Evolutionary conservation across 2,888 invertebrate genomes (phyloP).

Genomic region (Hololepta plana): DNA sequence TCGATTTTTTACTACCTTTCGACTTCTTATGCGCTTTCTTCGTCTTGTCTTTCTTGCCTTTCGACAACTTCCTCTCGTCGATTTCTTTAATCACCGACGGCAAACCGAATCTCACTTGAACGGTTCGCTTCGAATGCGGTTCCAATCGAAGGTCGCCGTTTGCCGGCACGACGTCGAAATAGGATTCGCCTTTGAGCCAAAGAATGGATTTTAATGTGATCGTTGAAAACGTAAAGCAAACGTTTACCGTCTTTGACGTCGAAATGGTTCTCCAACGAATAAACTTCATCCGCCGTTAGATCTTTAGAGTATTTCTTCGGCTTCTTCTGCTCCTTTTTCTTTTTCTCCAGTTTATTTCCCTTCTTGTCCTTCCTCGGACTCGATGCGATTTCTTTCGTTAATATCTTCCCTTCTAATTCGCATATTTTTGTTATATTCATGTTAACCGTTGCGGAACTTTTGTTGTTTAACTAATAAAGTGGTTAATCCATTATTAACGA

Average conservation of each 20-base stretch:
- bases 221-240: too few species aligned
- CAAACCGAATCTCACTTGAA: conserved; percentile 10
- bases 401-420: conserved; percentile 13
- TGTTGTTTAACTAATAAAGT: conserved; percentile 12
- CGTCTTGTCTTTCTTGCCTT: conserved; percentile 7
- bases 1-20: conserved; percentile 3
- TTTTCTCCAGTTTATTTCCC: conserved; percentile 4
- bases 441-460: conserved; percentile 8
- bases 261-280: conserved; percentile 12
- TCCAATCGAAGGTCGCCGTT: too few species aligned
- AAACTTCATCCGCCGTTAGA: conserved; percentile 12
- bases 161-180: conserved; percentile 9
- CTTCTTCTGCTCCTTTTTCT: conserved; percentile 7
- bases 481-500: conserved; percentile 3
- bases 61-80: background rate
- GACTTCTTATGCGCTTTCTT: conserved; percentile 6
- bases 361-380: conserved; percentile 6
- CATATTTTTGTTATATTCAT: conserved; percentile 13
- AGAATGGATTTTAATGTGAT: too few species aligned
- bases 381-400: conserved; percentile 5
- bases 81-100: too few species aligned
- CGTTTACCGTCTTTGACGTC: conserved; percentile 7
- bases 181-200: conserved; percentile 9
- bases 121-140: conserved; percentile 7
- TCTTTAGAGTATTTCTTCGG: conserved; percentile 11